These are phyloP conservation scores for Bradypus variegatus DNA, from an alignment of 2,797 vertebrate species.

Conservation along the genomic window DNA sequence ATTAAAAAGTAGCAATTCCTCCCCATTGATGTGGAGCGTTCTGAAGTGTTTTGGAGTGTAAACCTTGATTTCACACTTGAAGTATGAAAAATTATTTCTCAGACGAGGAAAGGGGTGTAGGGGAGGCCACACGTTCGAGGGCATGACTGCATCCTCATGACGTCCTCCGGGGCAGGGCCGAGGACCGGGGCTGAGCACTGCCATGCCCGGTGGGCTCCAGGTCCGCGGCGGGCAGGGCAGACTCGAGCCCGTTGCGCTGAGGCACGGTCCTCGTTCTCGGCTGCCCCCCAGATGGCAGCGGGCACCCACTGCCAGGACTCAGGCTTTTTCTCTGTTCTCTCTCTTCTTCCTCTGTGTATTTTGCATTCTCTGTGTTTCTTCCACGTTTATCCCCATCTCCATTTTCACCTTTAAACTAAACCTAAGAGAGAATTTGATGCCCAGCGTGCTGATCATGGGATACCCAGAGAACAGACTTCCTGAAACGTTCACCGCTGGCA, in stretches of 20 bases:
- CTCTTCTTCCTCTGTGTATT: background rate
- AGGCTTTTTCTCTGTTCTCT: background rate
- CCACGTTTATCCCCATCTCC: too few species aligned
- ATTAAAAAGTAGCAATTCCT: background rate
- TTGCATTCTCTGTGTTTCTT: background rate
- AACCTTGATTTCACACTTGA: background rate
- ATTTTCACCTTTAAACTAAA: background rate
- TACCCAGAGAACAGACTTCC: too few species aligned
- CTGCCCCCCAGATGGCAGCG: background rate
- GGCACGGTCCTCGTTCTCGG: background rate
- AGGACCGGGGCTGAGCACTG: background rate
- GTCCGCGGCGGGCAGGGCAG: background rate
- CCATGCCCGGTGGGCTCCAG: background rate
- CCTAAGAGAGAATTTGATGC: too few species aligned
- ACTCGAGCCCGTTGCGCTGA: too few species aligned
- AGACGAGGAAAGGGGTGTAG: background rate
- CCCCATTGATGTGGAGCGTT: background rate
- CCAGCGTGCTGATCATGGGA: fast-evolving
- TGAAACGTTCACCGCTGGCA: background rate
- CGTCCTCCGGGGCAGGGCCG: too few species aligned
- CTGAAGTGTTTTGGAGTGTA: background rate
- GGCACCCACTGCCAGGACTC: background rate
- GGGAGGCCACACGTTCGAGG: background rate
- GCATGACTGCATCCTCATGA: background rate
- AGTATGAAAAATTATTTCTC: background rate